Evolutionary conservation across 2,113 vertebrate genomes (phyloP).

Genomic region (Dissostichus mawsoni): DNA sequence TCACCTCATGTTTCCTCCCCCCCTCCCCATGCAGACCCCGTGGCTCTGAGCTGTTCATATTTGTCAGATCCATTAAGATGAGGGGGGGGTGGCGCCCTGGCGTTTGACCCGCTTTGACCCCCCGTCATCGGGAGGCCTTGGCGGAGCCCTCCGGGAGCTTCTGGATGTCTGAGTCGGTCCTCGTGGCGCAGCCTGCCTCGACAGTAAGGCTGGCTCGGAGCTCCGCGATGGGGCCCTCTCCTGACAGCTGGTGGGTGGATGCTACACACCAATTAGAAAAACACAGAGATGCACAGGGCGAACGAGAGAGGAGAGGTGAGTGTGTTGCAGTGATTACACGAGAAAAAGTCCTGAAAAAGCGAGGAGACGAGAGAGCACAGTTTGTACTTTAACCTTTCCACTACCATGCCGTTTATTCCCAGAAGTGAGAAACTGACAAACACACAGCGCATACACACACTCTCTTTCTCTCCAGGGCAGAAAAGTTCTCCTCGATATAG

Average conservation of each 20-base stretch:
- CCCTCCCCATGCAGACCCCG: constrained; percentile 22
- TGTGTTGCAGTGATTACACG: constrained; percentile 46
- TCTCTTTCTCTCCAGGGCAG: neutral
- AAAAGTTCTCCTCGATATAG: neutral
- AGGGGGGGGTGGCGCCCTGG: constrained; percentile 1
- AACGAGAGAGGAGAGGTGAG: neutral
- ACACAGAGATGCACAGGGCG: constrained; percentile 24
- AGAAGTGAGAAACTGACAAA: constrained; percentile 14
- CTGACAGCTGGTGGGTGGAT: constrained; percentile 75
- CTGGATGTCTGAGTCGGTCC: constrained; percentile 58
- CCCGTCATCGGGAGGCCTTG: constrained; percentile 43
- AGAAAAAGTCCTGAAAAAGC: constrained; percentile 31
- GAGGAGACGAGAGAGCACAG: constrained; percentile 37
- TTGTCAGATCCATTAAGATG: constrained; percentile 65
- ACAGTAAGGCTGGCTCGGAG: constrained; percentile 72
- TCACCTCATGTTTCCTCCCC: constrained; percentile 10
- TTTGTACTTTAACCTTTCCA: constrained; percentile 38
- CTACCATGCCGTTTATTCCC: constrained; percentile 14
- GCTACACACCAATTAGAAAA: constrained; percentile 72
- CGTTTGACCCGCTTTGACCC: constrained; percentile 68
- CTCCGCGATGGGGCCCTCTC: constrained; percentile 44
- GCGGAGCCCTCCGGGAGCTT: constrained; percentile 54
- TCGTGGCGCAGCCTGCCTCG: constrained; percentile 48
- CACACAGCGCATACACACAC: neutral
- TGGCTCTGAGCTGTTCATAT: constrained; percentile 51